Evolutionary conservation across 2,888 invertebrate species (phyloP), one percentile per base, ranked within the genome.

Genomic region (Cerastis rubricosa): DNA sequence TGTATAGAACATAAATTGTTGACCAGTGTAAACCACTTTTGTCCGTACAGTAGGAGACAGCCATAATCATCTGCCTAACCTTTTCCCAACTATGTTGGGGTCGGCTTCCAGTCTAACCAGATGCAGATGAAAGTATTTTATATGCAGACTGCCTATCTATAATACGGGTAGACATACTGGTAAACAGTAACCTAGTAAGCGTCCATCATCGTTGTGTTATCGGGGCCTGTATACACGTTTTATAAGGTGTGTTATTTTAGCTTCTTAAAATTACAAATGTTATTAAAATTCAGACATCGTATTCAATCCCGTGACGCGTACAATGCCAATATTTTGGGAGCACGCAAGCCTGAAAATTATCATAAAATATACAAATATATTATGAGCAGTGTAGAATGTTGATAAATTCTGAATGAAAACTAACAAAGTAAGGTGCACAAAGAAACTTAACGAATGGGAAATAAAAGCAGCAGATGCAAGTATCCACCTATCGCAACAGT

Each of bases 271-370:
- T 49, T 22, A 70, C 61, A 45, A 29, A 61, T 40, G 43, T 76
- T 73, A 85, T 83, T 65, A 71, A 79, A 83, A 79, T 78, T 77
- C 78, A 22, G 49, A 51, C 40, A 61, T 51, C 67, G 61, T 69
- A 71, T 73, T 80, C 73, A 69, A 80, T 75, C 66, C 59, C 1
- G 67, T 76, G 68, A 68, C 45, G 63, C 70, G 68, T 66, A 77
- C 68, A 76, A 79, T 75, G 74, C 45, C 73, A 84, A 80, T 80
- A 71, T 79, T 72, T 64, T 49, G 40, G 35, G 14, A 65, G 29
- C 51, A 70, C 51, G 72, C 69, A 74, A 61, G 54, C 29, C 29
- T 25, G n/a, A 35, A 35, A 64, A 72, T 79, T 73, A 65, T n/a
- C 57, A 67, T 65, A 71, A 40, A 40, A 66, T 73, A 73, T 35